Evolutionary conservation across 1,140 invertebrate species (phyloP).

Genomic region (Harpegnathos saltator): DNA sequence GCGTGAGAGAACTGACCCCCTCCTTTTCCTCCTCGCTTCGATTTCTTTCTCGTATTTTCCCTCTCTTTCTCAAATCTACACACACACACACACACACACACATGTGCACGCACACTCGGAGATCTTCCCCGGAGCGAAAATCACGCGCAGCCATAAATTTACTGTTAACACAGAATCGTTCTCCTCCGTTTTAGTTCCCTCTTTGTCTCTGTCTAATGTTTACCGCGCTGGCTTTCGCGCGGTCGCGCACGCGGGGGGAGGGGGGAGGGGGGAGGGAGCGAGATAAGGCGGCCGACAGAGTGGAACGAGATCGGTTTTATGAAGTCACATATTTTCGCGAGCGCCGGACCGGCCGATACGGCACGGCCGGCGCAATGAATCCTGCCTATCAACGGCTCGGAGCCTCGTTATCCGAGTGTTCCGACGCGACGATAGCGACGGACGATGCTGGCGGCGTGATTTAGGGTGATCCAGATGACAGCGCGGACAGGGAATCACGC

Average conservation of each 20-base stretch:
- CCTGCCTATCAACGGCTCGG: slow-evolving; percentile 48
- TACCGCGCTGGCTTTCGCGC: slow-evolving; percentile 60
- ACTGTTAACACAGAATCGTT: slow-evolving; percentile 74
- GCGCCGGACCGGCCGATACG: slow-evolving; percentile 33
- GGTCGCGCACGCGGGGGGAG: background rate
- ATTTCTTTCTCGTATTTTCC: background rate
- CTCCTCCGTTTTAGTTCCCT: slow-evolving; percentile 69
- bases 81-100: background rate
- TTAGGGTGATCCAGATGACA: slow-evolving; percentile 35
- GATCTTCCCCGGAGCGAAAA: slow-evolving; percentile 68
- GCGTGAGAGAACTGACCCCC: background rate
- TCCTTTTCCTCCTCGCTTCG: background rate
- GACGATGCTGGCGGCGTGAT: slow-evolving; percentile 34
- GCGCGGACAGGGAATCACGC: background rate
- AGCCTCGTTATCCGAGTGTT: slow-evolving; percentile 34
- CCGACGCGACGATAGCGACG: slow-evolving; percentile 16
- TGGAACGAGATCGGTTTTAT: slow-evolving; percentile 69
- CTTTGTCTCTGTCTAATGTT: slow-evolving; percentile 71
- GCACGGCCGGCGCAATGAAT: slow-evolving; percentile 35
- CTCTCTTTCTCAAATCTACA: background rate
- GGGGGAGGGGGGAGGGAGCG: background rate
- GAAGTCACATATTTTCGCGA: slow-evolving; percentile 68
- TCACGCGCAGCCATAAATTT: slow-evolving; percentile 73
- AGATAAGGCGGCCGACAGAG: slow-evolving; percentile 52
- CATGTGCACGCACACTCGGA: slow-evolving; percentile 18